These are phyloP conservation scores for Panopea generosa DNA, from an alignment of 2,888 invertebrate genomes.

Conservation along the genomic window DNA sequence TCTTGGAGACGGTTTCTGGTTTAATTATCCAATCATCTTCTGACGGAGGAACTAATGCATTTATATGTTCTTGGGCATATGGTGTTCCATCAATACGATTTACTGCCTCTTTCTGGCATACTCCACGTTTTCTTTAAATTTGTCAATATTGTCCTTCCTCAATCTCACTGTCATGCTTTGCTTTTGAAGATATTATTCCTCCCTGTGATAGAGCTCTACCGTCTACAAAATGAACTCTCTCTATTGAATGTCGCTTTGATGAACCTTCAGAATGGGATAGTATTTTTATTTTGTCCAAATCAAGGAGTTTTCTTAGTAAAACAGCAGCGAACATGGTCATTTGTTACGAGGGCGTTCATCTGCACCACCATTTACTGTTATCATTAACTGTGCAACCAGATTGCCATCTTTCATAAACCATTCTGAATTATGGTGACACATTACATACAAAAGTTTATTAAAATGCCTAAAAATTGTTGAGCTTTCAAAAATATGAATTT, in stretches of 20 bases:
- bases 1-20: neutral
- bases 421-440: too few relatives aligned
- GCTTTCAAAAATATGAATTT: too few relatives aligned
- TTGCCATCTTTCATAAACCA: too few relatives aligned
- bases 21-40: conserved; percentile 25
- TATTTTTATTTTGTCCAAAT: conserved; percentile 24
- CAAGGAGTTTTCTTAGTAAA: conserved; percentile 19
- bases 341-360: too few relatives aligned
- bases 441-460: too few relatives aligned
- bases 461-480: too few relatives aligned
- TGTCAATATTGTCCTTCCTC: conserved; percentile 10
- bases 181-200: conserved; percentile 18
- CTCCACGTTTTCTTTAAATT: conserved; percentile 26
- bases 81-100: neutral
- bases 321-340: conserved; percentile 18
- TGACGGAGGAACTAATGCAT: too few relatives aligned
- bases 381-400: too few relatives aligned
- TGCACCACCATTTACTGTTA: conserved; percentile 30
- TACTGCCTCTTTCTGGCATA: conserved; percentile 20
- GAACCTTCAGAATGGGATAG: conserved; percentile 33
- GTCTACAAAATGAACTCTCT: conserved; percentile 21
- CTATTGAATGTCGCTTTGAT: too few relatives aligned
- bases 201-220: conserved; percentile 15
- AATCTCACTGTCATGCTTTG: neutral
- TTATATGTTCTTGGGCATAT: too few relatives aligned